phyloP scores from a whole-genome alignment of 2,113 vertebrate species.

The Physeter macrocephalus region DNA sequence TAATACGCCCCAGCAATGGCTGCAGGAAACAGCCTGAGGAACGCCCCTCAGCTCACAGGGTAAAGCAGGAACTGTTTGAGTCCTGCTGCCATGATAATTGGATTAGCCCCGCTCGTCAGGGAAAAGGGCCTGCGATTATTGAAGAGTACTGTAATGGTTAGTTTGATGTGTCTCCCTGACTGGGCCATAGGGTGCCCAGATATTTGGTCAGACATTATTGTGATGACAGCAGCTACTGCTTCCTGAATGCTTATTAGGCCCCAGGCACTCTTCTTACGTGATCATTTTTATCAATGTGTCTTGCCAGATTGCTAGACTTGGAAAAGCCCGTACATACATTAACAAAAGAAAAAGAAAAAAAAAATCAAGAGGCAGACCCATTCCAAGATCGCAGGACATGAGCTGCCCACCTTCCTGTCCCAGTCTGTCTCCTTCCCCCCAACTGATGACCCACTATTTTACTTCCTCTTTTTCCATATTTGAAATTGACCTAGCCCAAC shows the following conservation, averaged over 20 bases:
- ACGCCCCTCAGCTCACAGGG: not conserved
- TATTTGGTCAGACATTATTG: not conserved
- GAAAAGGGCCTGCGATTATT: not conserved
- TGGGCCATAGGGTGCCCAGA: not conserved
- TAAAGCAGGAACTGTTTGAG: not conserved
- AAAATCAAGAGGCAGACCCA: not conserved
- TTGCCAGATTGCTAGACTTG: not conserved
- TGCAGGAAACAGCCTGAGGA: not conserved
- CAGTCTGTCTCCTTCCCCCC: not conserved
- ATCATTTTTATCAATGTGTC: not conserved
- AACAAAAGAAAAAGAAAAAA: not conserved
- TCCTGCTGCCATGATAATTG: not conserved
- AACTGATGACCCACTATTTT: not conserved
- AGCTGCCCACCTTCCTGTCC: not conserved
- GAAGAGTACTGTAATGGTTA: not conserved
- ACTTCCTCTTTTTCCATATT: not conserved
- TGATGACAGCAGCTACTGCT: not conserved
- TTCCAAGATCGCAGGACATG: not conserved
- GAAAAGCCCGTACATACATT: not conserved
- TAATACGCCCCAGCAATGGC: not conserved
- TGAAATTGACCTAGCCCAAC: not conserved
- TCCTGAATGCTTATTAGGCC: not conserved
- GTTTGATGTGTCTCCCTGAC: not conserved
- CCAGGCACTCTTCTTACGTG: not conserved
- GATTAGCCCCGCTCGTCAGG: not conserved